Base-by-base conservation (phyloP, 2,113 vertebrate species). In the Cygnus buccinator region DNA sequence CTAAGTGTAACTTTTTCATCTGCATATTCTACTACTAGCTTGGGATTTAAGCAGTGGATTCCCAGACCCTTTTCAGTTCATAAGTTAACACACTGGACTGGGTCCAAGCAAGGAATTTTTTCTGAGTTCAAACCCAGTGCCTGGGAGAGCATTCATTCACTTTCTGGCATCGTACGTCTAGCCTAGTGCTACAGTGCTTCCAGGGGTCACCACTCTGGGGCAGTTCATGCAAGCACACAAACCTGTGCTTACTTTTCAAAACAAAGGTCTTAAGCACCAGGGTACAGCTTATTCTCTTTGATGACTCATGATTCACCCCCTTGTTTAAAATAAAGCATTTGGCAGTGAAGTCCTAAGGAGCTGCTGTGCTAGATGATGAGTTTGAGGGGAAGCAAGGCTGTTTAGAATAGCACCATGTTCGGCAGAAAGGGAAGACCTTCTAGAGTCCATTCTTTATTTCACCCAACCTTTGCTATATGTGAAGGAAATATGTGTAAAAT, bases 311-410 rank as follows among this genome's bases (percentile, higher is more conserved):
- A 62, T 54, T 76, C 31, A 35, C 19, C 19, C 3, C 5, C 13
- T 9, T 67, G 68, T 46, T n/a, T 3, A 68, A 57, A 88, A 63
- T 4, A 22, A 13, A 46, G 2, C 52, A 28, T 87, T 94, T 94
- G 39, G 16, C 52, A 82, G 7, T 43, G 52, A 89, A 92, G 11
- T 1, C 33, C 86, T 65, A 31, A 78, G 33, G 22, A 87, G 11
- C 12, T 1, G 0, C 46, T 23, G 33, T 52, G 18, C 14, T 71
- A 1, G 17, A 31, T 44, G 0, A 46, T 0, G 0, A 62, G 19
- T 50, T 48, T 74, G 31, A 59, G 41, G 41, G 85, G 50, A 17
- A 59, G 7, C 16, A 57, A 62, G 28, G 8, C 15, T 72, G 11
- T 50, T 33, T 35, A 75, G 33, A 35, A 58, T 39, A 61, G 22